Conservation (phyloP, 2,888 invertebrate genomes). For the Malthinus flaveolus region DNA sequence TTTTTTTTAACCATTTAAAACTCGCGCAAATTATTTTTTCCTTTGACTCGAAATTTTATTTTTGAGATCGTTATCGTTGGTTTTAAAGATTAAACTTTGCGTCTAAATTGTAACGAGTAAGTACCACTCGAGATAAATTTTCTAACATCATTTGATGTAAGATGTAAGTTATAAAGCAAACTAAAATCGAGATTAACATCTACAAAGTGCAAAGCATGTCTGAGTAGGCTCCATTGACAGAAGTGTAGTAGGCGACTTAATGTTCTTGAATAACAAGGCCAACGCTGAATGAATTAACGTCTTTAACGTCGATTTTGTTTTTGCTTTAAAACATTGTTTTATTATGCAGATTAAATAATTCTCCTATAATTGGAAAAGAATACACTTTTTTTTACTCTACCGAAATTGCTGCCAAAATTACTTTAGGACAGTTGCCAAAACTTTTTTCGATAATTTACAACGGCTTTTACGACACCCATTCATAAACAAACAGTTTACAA, state of each 20-base stretch:
- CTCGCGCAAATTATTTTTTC: background rate
- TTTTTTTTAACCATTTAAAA: conserved; percentile 6
- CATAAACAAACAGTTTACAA: too few species aligned
- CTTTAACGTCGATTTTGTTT: conserved; percentile 19
- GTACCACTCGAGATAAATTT: conserved; percentile 39
- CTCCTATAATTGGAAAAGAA: background rate
- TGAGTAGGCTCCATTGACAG: conserved; percentile 28
- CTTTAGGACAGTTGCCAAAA: too few species aligned
- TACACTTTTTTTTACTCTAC: too few species aligned
- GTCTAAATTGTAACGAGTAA: conserved; percentile 23
- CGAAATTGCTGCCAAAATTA: too few species aligned
- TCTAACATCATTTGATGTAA: conserved; percentile 40
- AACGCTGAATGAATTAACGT: conserved; percentile 26
- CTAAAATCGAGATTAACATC: conserved; percentile 35
- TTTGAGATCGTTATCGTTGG: background rate
- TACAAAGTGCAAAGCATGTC: conserved; percentile 34
- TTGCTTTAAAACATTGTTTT: conserved; percentile 12
- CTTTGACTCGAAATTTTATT: background rate
- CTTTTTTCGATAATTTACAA: too few species aligned
- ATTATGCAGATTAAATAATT: conserved; percentile 1
- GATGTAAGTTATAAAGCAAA: conserved; percentile 38
- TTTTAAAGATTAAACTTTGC: conserved; percentile 21
- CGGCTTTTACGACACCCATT: too few species aligned
- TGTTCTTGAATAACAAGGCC: conserved; percentile 26
- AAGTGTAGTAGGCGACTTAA: conserved; percentile 29